phyloP scores from a whole-genome alignment of 2,797 vertebrate genomes.

The Sebastes cheni region DNA sequence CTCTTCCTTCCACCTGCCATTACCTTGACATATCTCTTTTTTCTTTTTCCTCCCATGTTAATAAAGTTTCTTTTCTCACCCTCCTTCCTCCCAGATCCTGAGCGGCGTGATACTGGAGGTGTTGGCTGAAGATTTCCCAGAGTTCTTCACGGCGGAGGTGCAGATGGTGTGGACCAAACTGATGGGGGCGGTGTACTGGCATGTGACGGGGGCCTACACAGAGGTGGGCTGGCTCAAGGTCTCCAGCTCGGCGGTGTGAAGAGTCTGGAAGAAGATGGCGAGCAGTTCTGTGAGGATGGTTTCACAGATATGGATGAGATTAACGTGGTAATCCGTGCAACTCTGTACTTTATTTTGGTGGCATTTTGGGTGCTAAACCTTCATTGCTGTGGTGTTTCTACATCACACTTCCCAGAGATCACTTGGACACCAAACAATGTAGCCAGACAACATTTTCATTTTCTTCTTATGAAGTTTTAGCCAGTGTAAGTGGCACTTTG shows the following conservation, averaged over 20 bases:
- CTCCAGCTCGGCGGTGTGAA: conserved; percentile 87
- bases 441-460: conserved; percentile 38
- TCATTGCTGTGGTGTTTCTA: conserved; percentile 32
- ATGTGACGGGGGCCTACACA: conserved; percentile 93
- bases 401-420: conserved; percentile 4
- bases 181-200: conserved; percentile 90
- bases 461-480: neutral
- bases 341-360: conserved; percentile 39
- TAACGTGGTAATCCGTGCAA: conserved; percentile 48
- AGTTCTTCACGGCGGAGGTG: conserved; percentile 90
- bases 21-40: neutral
- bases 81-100: conserved; percentile 85
- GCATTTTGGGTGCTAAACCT: conserved; percentile 58
- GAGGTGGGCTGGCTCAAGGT: conserved; percentile 97
- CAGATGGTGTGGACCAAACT: conserved; percentile 94
- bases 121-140: conserved; percentile 89
- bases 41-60: neutral
- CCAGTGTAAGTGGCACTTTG: conserved; percentile 15
- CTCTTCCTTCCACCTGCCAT: neutral
- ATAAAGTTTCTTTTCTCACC: conserved; percentile 5
- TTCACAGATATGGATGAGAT: conserved; percentile 53
- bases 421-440: conserved; percentile 38
- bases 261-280: conserved; percentile 9
- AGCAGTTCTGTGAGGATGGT: conserved; percentile 22
- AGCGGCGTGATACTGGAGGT: conserved; percentile 92